Evolutionary conservation across 1,140 invertebrate genomes (phyloP), one percentile per base, ranked within the genome.

Genomic region (Daktulosphaira vitifoliae): DNA sequence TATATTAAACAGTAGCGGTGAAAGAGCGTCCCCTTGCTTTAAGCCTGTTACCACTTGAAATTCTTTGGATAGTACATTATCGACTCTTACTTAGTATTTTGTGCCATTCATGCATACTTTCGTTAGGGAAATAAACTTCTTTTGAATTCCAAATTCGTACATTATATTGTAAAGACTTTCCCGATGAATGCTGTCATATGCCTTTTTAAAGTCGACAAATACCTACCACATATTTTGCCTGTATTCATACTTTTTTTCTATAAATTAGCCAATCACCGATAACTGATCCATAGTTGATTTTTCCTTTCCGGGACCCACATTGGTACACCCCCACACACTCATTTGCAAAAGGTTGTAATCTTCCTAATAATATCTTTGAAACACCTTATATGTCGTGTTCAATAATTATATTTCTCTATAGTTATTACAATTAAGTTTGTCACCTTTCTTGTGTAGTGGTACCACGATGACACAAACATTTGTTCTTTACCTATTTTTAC

Each of bases 381-480:
- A 42, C 22, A 67, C 33, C 39, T 65, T 67, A 29, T 65, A 67
- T 23, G 49, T 23, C 26, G 49, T 33, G 52, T 29, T 56, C 22
- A 66, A 16, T 29, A 67, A 18, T 16, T 56, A 67, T 18, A 67
- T 67, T 51, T 56, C 56, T 39, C 66, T 46, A 16, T 64, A 67
- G 22, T 65, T 67, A n/a, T 18, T 50, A 49, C 16, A 18, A 49
- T 16, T 50, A 6, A 49, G n/a, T 64, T 67, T 67, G n/a, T 67
- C 66, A 13, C 66, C 66, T 23, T 67, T 67, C 39, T 67, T 67
- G 29, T 67, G 53, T 13, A 67, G 23, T 26, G 53, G 66, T 15
- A 38, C 29, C 5, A 70, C 67, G 20, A 70, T 54, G 5, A 48
- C 65, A 48, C 18, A 48, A 3, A 48, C 44, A 48, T 48, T 22